Base-by-base conservation (phyloP, 2,797 vertebrate genomes). In the Helostoma temminkii region DNA sequence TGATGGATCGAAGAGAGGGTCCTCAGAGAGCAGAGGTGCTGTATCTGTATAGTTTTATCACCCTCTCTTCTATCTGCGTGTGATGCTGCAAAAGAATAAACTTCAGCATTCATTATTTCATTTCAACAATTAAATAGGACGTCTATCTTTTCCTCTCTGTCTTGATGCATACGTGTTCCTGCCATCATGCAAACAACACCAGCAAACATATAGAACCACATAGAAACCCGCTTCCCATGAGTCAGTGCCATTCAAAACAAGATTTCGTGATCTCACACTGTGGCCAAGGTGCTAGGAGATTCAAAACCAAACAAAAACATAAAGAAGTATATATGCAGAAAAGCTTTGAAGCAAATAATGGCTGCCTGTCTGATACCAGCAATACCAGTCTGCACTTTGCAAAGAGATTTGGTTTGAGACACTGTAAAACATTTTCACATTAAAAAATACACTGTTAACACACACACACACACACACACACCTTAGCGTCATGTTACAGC, bases 81-180 rank as follows among this genome's bases (percentile, higher is more conserved):
- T 59, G 80, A 72, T 48, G 60, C 67, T 64, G 68, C 65, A 39
- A 55, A 61, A 60, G 81, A 66, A 78, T 63, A 76, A 71, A 66
- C 60, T 61, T 14, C 9, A 30, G 41, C 75, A 74, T 91, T 69
- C 76, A 88, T 86, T 81, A 88, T 78, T 83, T 25, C 82, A 74
- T 63, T 66, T 61, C 57, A 78, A 71, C 78, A 54, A 68, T 60
- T 65, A 76, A 85, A 88, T 71, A 71, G 41, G 43, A n/a, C 36
- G 19, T 66, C 48, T 12, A n/a, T n/a, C 9, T 36, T 3, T 22
- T 9, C 21, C 8, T 52, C 16, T 37, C 50, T 25, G 19, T 56
- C 21, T 49, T 16, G 3, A 32, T 25, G 34, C 30, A 55, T 14
- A 34, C 37, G n/a, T 50, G 67, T 52, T 52, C 63, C 12, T 26